phyloP scores from a whole-genome alignment of 2,113 vertebrate genomes.

The Galemys pyrenaicus region DNA sequence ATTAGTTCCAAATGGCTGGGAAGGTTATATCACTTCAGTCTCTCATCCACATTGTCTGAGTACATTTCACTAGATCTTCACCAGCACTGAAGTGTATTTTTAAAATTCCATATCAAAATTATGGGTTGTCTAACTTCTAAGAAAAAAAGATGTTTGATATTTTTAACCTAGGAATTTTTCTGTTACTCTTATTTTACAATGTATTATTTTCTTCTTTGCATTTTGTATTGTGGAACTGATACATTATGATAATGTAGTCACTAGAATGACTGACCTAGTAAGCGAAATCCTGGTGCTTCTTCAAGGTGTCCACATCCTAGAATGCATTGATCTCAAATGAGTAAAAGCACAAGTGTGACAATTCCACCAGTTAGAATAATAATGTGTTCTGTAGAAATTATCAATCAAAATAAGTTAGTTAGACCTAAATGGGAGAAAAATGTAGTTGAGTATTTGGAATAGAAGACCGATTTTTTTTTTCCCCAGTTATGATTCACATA shows the following conservation, averaged over 20 bases:
- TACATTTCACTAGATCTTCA: not conserved
- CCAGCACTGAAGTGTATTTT: constrained; percentile 29
- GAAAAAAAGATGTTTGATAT: not conserved
- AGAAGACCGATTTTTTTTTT: not conserved
- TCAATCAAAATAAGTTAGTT: constrained; percentile 9
- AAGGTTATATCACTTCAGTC: not conserved
- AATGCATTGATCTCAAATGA: not conserved
- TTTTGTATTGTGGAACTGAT: constrained; percentile 27
- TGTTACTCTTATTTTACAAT: not conserved
- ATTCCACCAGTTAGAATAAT: not conserved
- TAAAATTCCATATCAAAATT: constrained; percentile 8
- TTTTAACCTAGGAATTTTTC: constrained; percentile 7
- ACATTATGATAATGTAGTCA: not conserved
- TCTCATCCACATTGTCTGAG: not conserved
- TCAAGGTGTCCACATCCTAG: not conserved
- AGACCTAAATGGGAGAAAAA: not conserved
- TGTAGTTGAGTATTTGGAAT: constrained; percentile 20
- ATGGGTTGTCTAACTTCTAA: not conserved
- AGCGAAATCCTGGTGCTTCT: not conserved
- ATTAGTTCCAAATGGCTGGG: not conserved
- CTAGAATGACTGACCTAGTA: not conserved
- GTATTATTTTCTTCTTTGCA: not conserved
- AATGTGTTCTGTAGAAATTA: constrained; percentile 27
- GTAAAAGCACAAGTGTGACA: constrained; percentile 38
- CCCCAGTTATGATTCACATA: not conserved